A percentile compares a stretch with the other conserved stretches of the same genome.
Conservation (phyloP, 2,113 vertebrate species). For the human region GRCh38 chr14:101194501-101195000, state of each 20-base stretch:
- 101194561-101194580: background rate
- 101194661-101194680: background rate
- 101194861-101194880: background rate
- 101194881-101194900: background rate
- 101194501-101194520: background rate
- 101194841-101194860: too few species aligned
- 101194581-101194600: too few species aligned
- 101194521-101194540: accelerated
- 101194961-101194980: accelerated
- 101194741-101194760: background rate
- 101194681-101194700: too few species aligned
- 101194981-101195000: accelerated
- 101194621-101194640: background rate
- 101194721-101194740: background rate
- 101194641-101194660: background rate
- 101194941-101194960: background rate
- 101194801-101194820: accelerated
- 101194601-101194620: background rate
- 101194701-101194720: accelerated
- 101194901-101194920: background rate
- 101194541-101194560: accelerated
- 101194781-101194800: background rate
- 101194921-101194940: background rate
- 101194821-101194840: too few species aligned
- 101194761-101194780: accelerated